Base-by-base conservation (phyloP, 2,888 invertebrate species). In the Globia sparganii region DNA sequence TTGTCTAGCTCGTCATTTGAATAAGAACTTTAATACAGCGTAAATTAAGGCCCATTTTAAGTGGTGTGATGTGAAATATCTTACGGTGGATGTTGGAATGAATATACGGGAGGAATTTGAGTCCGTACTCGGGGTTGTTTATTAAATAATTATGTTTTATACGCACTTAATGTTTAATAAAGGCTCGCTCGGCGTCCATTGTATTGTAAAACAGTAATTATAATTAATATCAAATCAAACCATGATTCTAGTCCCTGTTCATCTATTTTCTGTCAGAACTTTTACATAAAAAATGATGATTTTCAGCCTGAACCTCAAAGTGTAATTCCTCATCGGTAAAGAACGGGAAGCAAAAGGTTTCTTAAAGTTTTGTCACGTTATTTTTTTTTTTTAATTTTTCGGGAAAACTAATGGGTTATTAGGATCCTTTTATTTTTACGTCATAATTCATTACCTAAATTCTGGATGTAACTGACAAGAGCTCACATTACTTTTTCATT, bases 1-100 rank as follows among this genome's bases (percentile, higher is more conserved):
- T 91, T 91, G 90, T 90, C 74, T 40, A 9, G 4, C 4, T 40
- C 64, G 9, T 40, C 75, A 80, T 43, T 59, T 69, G 21, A 88
- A 89, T 85, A 69, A 73, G n/a, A 49, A 76, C 83, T 81, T 80
- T 87, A 85, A 49, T 0, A 0, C 13, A 1, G 34, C 6, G 21
- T 0, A 0, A 8, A 68, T 80, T 72, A 75, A 80, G 65, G 37
- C 43, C 31, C 66, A 61, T 83, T 74, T 88, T 8, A 58, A 46
- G 2, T 84, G 49, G 34, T n/a, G 13, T 8, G 13, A n/a, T 58
- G 1, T 31, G 13, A 31, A 53, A 56, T 64, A 58, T 83, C 66
- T 78, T 66, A 62, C 61, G 64, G 65, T 79, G 73, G 46, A 80
- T 78, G 59, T 68, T 37, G 25, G 15, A 65, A n/a, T 56, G 31